These are phyloP conservation scores for Sphaeridia pumilis DNA, from an alignment of 2,888 invertebrate genomes.

Conservation along the genomic window DNA sequence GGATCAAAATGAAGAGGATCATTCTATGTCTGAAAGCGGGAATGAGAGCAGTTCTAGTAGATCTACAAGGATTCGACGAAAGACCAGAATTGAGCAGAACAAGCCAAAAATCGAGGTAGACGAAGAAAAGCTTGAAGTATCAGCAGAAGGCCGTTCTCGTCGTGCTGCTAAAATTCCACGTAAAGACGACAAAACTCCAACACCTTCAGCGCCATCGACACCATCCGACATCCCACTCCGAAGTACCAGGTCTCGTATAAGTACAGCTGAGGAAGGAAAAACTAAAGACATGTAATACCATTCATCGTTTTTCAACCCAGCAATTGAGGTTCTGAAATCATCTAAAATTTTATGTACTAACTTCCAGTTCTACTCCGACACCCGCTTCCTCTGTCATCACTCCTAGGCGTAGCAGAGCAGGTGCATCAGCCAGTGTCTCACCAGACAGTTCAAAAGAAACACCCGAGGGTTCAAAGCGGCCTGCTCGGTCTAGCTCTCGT, in stretches of 20 bases:
- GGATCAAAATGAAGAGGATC: neutral
- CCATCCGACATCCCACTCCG: too few relatives aligned
- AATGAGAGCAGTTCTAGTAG: neutral
- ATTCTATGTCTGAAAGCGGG: neutral
- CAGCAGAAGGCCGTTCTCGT: constrained; percentile 7
- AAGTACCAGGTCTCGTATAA: constrained; percentile 1
- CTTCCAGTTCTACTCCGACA: too few relatives aligned
- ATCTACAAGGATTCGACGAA: neutral
- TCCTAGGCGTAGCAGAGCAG: neutral
- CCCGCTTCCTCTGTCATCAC: too few relatives aligned
- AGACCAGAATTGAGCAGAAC: neutral
- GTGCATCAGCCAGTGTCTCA: neutral
- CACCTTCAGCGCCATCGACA: too few relatives aligned
- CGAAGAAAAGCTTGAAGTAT: neutral
- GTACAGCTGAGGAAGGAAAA: constrained; percentile 3
- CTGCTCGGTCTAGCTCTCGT: too few relatives aligned
- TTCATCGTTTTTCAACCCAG: too few relatives aligned
- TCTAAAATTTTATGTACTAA: too few relatives aligned
- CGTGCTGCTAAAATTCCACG: neutral
- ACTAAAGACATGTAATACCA: constrained; percentile 11
- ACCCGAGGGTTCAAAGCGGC: too few relatives aligned
- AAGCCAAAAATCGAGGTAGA: neutral
- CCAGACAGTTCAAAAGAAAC: too few relatives aligned
- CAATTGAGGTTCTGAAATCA: too few relatives aligned
- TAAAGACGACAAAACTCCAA: neutral